These are phyloP conservation scores for Sylvicapra grimmia DNA, from an alignment of 2,113 vertebrate genomes.

Conservation along the genomic window DNA sequence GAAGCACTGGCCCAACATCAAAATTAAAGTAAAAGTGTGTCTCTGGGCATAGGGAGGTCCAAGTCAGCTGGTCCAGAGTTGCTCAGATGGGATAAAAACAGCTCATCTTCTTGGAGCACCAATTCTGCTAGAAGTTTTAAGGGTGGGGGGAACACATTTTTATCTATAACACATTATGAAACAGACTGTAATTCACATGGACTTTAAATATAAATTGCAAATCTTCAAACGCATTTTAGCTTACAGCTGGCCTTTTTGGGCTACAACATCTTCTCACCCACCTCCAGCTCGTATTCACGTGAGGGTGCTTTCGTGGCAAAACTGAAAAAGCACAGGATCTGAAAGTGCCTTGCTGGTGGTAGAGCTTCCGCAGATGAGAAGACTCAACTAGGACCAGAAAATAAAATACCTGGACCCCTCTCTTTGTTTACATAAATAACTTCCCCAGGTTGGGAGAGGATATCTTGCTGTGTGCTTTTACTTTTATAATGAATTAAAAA, in stretches of 20 bases:
- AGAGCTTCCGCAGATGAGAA: not conserved
- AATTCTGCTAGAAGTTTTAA: slow-evolving; percentile 41
- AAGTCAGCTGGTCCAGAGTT: not conserved
- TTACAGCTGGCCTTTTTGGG: slow-evolving; percentile 66
- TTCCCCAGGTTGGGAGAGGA: not conserved
- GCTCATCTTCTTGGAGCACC: not conserved
- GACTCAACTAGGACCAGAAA: not conserved
- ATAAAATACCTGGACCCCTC: too few species aligned
- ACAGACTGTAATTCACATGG: slow-evolving; percentile 60
- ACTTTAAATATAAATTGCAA: slow-evolving; percentile 70
- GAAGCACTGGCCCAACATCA: not conserved
- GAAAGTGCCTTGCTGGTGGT: not conserved
- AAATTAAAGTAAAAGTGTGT: not conserved
- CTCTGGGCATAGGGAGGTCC: not conserved
- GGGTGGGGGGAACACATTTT: slow-evolving; percentile 39
- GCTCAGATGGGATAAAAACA: not conserved
- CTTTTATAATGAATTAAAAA: not conserved
- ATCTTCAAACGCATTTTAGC: slow-evolving; percentile 66
- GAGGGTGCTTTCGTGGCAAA: not conserved
- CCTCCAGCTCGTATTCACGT: slow-evolving; percentile 14
- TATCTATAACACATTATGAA: slow-evolving; percentile 62
- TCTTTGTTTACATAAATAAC: not conserved
- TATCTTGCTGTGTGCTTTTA: not conserved
- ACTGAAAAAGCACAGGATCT: not conserved
- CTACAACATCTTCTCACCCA: slow-evolving; percentile 48